Conservation (phyloP, 2,888 invertebrate species). For the Drymonia ruficornis region DNA sequence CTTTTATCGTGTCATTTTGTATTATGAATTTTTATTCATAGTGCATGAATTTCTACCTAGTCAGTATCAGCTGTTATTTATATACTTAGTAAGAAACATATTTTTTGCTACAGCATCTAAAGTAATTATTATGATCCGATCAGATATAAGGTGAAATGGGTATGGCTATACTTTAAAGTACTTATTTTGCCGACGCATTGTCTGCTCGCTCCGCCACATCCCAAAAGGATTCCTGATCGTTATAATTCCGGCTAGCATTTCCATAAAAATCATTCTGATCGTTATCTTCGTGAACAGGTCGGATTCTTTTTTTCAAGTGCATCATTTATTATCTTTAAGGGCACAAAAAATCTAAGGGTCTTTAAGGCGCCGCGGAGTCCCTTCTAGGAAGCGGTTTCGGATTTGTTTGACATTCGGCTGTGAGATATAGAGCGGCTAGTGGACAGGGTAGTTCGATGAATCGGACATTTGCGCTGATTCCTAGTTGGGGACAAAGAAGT, state of each 20-base stretch:
- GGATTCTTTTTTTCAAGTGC: slow-evolving; percentile 77
- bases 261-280: slow-evolving; percentile 83
- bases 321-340: slow-evolving; percentile 83
- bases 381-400: slow-evolving; percentile 77
- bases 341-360: slow-evolving; percentile 76
- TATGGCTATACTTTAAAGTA: slow-evolving; percentile 46
- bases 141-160: slow-evolving; percentile 49
- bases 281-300: slow-evolving; percentile 82
- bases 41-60: too few species aligned
- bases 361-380: slow-evolving; percentile 80
- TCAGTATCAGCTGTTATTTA: not conserved
- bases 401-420: slow-evolving; percentile 82
- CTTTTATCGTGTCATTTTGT: not conserved
- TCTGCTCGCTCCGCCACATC: slow-evolving; percentile 79
- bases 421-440: slow-evolving; percentile 76
- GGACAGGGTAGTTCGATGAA: slow-evolving; percentile 68
- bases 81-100: not conserved
- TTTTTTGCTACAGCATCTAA: slow-evolving; percentile 8
- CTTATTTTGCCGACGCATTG: slow-evolving; percentile 77
- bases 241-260: slow-evolving; percentile 82
- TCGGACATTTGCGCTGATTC: slow-evolving; percentile 51
- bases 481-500: slow-evolving; percentile 64
- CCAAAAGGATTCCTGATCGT: slow-evolving; percentile 80
- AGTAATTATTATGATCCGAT: slow-evolving; percentile 49
- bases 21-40: too few species aligned